These are phyloP conservation scores for Lerema accius DNA, from an alignment of 1,140 invertebrate species.

Conservation along the genomic window DNA sequence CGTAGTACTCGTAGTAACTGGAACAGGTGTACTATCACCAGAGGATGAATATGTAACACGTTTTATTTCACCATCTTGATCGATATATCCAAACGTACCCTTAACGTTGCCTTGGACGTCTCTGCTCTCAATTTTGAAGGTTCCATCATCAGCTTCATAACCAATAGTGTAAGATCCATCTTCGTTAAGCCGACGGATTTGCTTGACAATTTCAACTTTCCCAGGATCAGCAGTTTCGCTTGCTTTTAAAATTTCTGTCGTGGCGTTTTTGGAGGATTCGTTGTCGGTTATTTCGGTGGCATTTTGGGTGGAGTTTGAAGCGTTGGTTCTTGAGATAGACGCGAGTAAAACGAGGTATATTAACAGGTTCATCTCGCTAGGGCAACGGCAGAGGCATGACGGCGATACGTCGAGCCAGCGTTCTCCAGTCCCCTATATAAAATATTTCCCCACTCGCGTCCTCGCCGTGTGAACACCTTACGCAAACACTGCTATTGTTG, in stretches of 20 bases:
- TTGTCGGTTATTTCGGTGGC: constrained; percentile 53
- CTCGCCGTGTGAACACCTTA: constrained; percentile 73
- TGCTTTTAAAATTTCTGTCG: constrained; percentile 80
- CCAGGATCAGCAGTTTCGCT: constrained; percentile 83
- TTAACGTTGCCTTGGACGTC: constrained; percentile 92
- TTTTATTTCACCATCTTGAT: constrained; percentile 91
- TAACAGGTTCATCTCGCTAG: constrained; percentile 68
- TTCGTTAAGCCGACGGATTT: constrained; percentile 91
- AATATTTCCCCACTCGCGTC: constrained; percentile 73
- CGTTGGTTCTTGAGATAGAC: constrained; percentile 74
- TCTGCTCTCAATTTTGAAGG: constrained; percentile 92
- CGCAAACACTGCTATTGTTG: constrained; percentile 77
- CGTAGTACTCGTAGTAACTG: constrained; percentile 75
- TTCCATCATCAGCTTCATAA: constrained; percentile 92
- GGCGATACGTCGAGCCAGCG: constrained; percentile 65
- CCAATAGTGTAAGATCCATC: constrained; percentile 94
- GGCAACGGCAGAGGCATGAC: constrained; percentile 68
- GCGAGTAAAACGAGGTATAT: constrained; percentile 60
- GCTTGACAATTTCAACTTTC: constrained; percentile 86
- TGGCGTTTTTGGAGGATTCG: constrained; percentile 52
- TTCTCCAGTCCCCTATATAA: constrained; percentile 71
- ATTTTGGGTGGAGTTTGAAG: constrained; percentile 75
- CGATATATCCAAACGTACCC: constrained; percentile 93
- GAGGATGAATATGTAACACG: constrained; percentile 90
- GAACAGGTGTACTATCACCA: constrained; percentile 79